Conservation (phyloP, 53 echinoderm and acorn worm genomes). For the Paracentrotus lividus region DNA sequence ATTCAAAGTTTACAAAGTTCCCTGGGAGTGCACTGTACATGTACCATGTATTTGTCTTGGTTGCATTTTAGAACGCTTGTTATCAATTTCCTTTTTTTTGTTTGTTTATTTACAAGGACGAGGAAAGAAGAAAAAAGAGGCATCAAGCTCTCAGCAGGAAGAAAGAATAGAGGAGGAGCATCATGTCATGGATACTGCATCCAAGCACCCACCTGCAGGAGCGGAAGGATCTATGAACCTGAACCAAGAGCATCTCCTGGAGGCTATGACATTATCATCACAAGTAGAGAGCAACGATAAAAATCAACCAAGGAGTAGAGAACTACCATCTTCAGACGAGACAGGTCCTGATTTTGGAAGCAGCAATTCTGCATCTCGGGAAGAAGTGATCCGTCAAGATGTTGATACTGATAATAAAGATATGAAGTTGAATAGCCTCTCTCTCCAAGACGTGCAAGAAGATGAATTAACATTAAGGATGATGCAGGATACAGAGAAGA, state of each 20-base stretch:
- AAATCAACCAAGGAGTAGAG: not conserved
- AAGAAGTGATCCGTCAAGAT: not conserved
- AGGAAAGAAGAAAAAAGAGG: not conserved
- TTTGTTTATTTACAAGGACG: not conserved
- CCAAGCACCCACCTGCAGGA: not conserved
- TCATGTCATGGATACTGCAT: conserved; percentile 2
- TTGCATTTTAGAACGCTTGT: too few species aligned
- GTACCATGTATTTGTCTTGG: too few species aligned
- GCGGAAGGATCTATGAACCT: not conserved
- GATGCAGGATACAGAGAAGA: not conserved
- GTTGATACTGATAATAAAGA: not conserved
- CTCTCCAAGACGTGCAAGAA: not conserved
- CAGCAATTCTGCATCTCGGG: not conserved
- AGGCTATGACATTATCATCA: not conserved
- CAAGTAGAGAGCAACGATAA: not conserved
- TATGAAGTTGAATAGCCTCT: not conserved
- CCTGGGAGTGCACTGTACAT: too few species aligned
- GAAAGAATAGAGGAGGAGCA: not conserved
- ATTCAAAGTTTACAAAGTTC: too few species aligned
- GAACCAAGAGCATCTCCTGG: not conserved
- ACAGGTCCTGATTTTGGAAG: not conserved
- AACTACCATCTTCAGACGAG: not conserved
- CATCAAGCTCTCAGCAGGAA: not conserved
- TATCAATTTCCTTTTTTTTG: not conserved
- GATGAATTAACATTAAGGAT: not conserved